Evolutionary conservation across 2,888 invertebrate genomes (phyloP), one percentile per base, ranked within the genome.

Genomic region (Rotaria magnacalcarata): DNA sequence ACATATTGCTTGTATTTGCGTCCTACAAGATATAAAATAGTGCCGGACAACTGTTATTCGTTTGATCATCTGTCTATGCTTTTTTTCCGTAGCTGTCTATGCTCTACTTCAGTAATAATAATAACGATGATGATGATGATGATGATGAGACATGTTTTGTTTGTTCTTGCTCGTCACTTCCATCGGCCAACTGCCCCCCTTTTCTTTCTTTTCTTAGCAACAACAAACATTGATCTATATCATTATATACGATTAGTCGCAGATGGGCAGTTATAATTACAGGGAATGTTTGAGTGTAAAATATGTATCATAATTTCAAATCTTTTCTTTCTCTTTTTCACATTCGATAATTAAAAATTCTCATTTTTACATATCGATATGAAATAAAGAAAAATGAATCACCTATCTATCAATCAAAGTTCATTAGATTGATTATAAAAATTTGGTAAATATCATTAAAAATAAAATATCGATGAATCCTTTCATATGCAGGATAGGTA

Each of bases 211-310:
- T 34, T 41, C 19, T 34, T 19, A 67, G 41, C 34, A 34, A 34
- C 27, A 34, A 67, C 67, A 67, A 67, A 34, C 67, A 67, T 60
- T 14, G 27, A 60, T 67, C 67, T 67, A 67, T 67, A 34, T 67
- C 67, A 67, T 67, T 67, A 67, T 34, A 67, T 19, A 67, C 67
- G 67, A 67, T 67, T 67, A 67, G 67, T 67, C 34, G 27, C 67
- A 67, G 67, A 67, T 67, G 67, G 67, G 19, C 67, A 34, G 67
- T 67, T 67, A 34, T 67, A 67, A 67, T 67, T 67, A 67, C 67
- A 67, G 34, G 19, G 34, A 19, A 67, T 67, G 67, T 34, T 67
- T 67, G 16, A 19, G 5, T 34, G 19, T 2, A 67, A 16, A 67
- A 16, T 41, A 67, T 7, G 19, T 67, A 67, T 67, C 34, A 19